Evolutionary conservation across 1,140 invertebrate genomes (phyloP).

Genomic region (Nomia melanderi): DNA sequence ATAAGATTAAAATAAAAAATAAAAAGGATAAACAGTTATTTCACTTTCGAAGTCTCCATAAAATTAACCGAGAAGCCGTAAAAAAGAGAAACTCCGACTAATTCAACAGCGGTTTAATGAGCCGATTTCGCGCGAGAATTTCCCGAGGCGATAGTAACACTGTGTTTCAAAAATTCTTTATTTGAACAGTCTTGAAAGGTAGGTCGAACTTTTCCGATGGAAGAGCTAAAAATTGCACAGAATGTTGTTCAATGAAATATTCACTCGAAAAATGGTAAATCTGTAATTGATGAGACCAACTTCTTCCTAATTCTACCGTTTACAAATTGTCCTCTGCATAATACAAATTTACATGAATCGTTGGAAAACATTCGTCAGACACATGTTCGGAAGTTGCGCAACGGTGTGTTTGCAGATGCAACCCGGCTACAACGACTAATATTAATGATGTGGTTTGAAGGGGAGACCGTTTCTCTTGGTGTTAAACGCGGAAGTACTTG

Average conservation of each 20-base stretch:
- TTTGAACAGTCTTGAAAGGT: background rate
- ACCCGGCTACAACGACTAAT: conserved; percentile 21
- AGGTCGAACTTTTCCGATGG: background rate
- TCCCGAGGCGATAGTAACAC: too few relatives aligned
- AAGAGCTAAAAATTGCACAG: too few relatives aligned
- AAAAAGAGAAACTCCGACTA: background rate
- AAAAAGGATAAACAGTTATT: background rate
- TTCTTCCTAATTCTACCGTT: too few relatives aligned
- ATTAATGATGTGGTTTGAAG: conserved; percentile 43
- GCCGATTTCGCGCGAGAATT: conserved; percentile 9
- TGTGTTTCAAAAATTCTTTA: too few relatives aligned
- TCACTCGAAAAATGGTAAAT: too few relatives aligned
- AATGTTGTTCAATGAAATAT: too few relatives aligned
- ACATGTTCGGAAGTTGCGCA: conserved; percentile 1
- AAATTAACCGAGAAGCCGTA: background rate
- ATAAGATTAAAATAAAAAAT: too few relatives aligned
- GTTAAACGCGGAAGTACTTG: conserved; percentile 53
- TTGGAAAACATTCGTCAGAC: too few relatives aligned
- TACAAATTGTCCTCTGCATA: too few relatives aligned
- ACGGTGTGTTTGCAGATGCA: conserved; percentile 2
- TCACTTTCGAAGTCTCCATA: background rate
- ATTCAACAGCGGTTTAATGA: background rate
- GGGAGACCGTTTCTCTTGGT: conserved; percentile 31
- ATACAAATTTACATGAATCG: too few relatives aligned
- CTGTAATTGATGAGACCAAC: too few relatives aligned